Evolutionary conservation across 2,113 vertebrate species (phyloP).

Genomic region (Agapornis roseicollis): DNA sequence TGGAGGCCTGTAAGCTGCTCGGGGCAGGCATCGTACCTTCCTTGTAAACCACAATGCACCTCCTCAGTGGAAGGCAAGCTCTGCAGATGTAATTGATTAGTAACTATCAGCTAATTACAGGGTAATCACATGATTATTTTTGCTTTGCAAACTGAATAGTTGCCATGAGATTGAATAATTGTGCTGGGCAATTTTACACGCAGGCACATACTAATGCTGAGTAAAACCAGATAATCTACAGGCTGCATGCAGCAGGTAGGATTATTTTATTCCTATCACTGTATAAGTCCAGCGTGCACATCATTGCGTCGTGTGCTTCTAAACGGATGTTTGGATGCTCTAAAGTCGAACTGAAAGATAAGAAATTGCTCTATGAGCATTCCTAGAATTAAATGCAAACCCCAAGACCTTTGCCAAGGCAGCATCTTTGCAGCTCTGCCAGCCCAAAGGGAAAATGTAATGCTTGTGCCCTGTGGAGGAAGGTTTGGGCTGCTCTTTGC

Average conservation of each 20-base stretch:
- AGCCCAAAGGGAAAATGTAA: background rate
- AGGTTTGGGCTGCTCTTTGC: background rate
- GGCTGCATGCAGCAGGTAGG: background rate
- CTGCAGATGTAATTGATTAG: conserved; percentile 67
- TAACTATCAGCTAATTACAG: conserved; percentile 66
- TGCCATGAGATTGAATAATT: conserved; percentile 72
- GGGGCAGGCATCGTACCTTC: background rate
- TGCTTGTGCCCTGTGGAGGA: background rate
- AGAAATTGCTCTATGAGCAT: background rate
- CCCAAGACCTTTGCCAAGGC: background rate
- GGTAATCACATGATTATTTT: conserved; percentile 73
- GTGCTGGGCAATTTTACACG: conserved; percentile 42
- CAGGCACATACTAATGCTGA: background rate
- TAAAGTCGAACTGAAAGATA: background rate
- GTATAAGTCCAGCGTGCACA: fast-evolving
- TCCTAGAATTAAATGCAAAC: background rate
- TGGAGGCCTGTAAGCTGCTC: background rate
- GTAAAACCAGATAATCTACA: background rate
- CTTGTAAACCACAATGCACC: background rate
- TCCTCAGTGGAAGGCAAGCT: background rate
- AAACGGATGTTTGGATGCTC: background rate
- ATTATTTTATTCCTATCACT: background rate
- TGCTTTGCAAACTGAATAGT: conserved; percentile 74
- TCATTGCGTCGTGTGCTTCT: fast-evolving
- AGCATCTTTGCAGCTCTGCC: background rate